Base-by-base conservation (phyloP, 2,797 vertebrate species). In the Philypnodon macrostomus region DNA sequence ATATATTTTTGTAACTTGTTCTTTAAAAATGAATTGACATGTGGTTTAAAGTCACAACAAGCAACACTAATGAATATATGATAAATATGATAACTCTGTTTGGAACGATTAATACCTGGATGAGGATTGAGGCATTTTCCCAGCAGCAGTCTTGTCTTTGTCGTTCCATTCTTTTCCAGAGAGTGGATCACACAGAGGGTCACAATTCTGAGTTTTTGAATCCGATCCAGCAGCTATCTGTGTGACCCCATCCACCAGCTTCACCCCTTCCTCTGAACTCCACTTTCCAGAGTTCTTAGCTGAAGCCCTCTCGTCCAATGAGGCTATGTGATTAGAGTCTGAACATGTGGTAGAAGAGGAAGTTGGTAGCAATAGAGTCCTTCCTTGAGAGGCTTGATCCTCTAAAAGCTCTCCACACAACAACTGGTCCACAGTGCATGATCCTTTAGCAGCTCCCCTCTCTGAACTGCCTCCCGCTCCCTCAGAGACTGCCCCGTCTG, bases 41-140 rank as follows among this genome's bases (percentile, higher is more conserved):
- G n/a, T n/a, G n/a, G n/a, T 23, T 23, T 23, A 23, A 23, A 23
- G 3, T 23, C 3, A 3, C 21, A 23, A 23, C 27, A 9, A 29
- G n/a, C n/a, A n/a, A n/a, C n/a, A n/a, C n/a, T n/a, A n/a, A n/a
- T n/a, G n/a, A n/a, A n/a, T n/a, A n/a, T n/a, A n/a, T n/a, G n/a
- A n/a, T n/a, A n/a, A n/a, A 27, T 42, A 42, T 18, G 10, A 29
- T 27, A 10, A 12, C 13, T 24, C 24, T 44, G 16, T 44, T 14
- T 18, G 16, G 17, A 10, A 30, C n/a, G 27, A 40, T 33, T 7
- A 35, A 52, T 91, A 92, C 90, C 91, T 91, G 84, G 90, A 91
- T 58, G 85, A 85, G 2, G 92, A 91, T 68, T 92, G 87, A 75
- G 91, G 85, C 81, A 88, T 86, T 85, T 85, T 94, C 56, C 77